Evolutionary conservation across 2,797 vertebrate genomes (phyloP), one percentile per base, ranked within the genome.

Genomic region (Tiaroga cobitis): DNA sequence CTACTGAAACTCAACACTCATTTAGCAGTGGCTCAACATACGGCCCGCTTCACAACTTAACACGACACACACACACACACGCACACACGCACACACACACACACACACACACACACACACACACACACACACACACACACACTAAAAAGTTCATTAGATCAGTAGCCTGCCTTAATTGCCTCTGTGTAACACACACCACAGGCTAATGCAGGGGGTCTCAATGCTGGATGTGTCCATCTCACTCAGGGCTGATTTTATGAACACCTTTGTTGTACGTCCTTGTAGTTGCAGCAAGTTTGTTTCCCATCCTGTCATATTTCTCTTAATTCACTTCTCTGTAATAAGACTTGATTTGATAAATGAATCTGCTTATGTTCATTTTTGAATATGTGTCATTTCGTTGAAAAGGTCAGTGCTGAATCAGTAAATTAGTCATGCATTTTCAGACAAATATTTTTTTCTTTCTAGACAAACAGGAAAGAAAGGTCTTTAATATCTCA

Each of bases 271-370:
- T 65, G n/a, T 59, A 37, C 0, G 1, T 56, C 65, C 26, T 77
- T 77, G 54, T 74, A 63, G 19, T 73, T 65, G 29, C 1, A 16
- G 3, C 39, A 39, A 26, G 21, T 74, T 82, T 85, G 92, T 94
- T 90, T 43, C 93, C 93, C 93, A 76, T 43, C 34, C 46, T 37
- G 29, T 81, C 26, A 46, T 61, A 46, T 29, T 69, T 32, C 46
- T 93, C 93, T 94, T 95, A 89, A 89, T 96, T 93, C 94, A 93
- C 94, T 90, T 88, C 21, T 69, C 7, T 59, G 39, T 61, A 32
- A 32, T 56, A 9, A 56, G 11, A 6, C 3, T 54, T 76, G 3
- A 43, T 39, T 67, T 61, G 59, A 75, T 83, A 39, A 63, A 63
- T 32, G 0, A 82, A 74, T 46, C 21, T 49, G 69, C 29, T 34